Base-by-base conservation (phyloP, 2,888 invertebrate species). In the Pheosia tremula region DNA sequence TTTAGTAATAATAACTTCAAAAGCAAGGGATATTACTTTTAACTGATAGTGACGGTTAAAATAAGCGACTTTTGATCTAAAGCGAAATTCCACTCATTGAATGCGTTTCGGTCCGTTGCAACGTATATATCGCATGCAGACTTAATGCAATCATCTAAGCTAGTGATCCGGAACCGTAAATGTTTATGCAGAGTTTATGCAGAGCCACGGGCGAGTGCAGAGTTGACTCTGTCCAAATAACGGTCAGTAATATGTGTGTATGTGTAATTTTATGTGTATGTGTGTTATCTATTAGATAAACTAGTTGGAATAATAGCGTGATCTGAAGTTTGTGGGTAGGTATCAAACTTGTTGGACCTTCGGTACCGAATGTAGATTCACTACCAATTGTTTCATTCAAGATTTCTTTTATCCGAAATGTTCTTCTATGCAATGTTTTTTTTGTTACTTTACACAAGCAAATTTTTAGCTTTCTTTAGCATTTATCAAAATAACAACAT, bases 141-240 rank as follows among this genome's bases (percentile, higher is more conserved):
- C 84, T 83, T 85, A 85, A 85, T 86, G 85, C 83, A 86, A 86
- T 87, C 84, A 86, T 86, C 85, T 83, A 77, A 85, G 80, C 82
- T 85, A 82, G 84, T 87, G 88, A 84, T 80, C 83, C 82, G 81
- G 80, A 85, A 85, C 82, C 71, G 82, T 83, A 83, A 85, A 88
- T 87, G 86, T 88, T 87, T 86, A 89, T 87, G 84, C 84, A 80
- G 78, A 78, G 79, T 88, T 87, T 86, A 89, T 87, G 50, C 55
- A 55, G 11, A 55, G 55, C 39, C 55, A 39, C 55, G 55, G 38
- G 61, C 64, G 55, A 36, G 43, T 45, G 60, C 61, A 62, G 63
- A 63, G 61, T 64, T 66, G 68, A 59, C 57, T 66, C 59, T 39
- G 59, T 60, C 60, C 64, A 66, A 68, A 71, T 65, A 71, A 67